Conservation (phyloP, 2,113 vertebrate species). For the Choloepus hoffmanni region DNA sequence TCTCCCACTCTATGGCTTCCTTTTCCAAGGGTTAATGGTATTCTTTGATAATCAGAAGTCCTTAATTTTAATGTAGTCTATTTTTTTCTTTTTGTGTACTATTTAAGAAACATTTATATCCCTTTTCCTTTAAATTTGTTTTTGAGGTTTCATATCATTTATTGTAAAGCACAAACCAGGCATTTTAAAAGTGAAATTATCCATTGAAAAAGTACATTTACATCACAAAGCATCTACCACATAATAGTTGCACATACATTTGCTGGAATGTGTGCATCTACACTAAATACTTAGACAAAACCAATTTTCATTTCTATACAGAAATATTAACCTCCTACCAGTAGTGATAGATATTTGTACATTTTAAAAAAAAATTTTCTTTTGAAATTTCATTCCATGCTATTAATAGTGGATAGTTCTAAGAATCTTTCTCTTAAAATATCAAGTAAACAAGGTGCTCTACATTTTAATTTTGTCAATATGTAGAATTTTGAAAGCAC, state of each 20-base stretch:
- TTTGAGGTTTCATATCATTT: conserved; percentile 99
- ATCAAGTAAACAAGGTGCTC: background rate
- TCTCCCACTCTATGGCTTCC: background rate
- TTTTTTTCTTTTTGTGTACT: background rate
- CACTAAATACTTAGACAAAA: conserved; percentile 98
- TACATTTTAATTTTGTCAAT: conserved; percentile 17
- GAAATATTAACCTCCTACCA: conserved; percentile 95
- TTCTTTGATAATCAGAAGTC: background rate
- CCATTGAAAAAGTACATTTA: conserved; percentile 99
- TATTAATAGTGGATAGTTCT: background rate
- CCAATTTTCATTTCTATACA: conserved; percentile 98
- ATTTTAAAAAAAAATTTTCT: conserved; percentile 87
- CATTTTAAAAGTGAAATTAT: conserved; percentile 99
- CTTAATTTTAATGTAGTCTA: background rate
- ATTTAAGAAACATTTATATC: background rate
- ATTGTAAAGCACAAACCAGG: conserved; percentile 99
- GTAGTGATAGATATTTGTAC: conserved; percentile 94
- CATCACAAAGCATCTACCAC: conserved; percentile 99
- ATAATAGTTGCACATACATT: conserved; percentile 98
- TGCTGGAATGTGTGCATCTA: conserved; percentile 99
- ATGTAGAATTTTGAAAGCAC: background rate
- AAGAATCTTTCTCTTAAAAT: background rate
- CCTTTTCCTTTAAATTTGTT: background rate
- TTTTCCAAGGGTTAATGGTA: background rate
- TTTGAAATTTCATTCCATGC: background rate